Conservation (phyloP, 2,888 invertebrate species). For the Agrochola lychnidis region DNA sequence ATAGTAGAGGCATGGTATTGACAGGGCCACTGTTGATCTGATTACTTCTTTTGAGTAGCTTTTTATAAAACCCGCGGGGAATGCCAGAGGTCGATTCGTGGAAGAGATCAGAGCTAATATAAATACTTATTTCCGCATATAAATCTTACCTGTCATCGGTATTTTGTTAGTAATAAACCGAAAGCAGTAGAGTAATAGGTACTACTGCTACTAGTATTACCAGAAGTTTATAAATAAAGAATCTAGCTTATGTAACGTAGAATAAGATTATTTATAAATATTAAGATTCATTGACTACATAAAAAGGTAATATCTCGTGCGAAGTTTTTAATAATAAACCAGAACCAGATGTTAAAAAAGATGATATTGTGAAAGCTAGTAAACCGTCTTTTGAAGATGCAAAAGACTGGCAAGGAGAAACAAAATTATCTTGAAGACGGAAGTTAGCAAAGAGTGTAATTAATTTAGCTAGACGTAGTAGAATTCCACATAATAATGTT, state of each 20-base stretch:
- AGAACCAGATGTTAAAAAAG: neutral
- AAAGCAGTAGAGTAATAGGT: neutral
- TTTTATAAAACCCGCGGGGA: slow-evolving; percentile 11
- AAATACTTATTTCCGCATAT: slow-evolving; percentile 35
- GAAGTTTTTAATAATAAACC: neutral
- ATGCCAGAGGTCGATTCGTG: slow-evolving; percentile 7
- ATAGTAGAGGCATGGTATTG: slow-evolving; percentile 14
- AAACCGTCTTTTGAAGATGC: slow-evolving; percentile 7
- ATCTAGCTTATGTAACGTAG: neutral
- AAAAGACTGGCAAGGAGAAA: slow-evolving; percentile 14
- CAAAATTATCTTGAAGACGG: slow-evolving; percentile 33
- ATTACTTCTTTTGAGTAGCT: slow-evolving; percentile 16
- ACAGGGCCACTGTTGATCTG: slow-evolving; percentile 5
- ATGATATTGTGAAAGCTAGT: slow-evolving; percentile 11
- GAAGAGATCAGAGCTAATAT: slow-evolving; percentile 34
- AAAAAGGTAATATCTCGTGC: neutral
- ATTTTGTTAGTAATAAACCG: slow-evolving; percentile 18
- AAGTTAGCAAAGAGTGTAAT: slow-evolving; percentile 43
- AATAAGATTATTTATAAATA: neutral
- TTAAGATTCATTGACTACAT: neutral
- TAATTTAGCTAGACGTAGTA: slow-evolving; percentile 40
- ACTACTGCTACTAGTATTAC: neutral
- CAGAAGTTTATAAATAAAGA: neutral
- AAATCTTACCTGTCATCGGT: slow-evolving; percentile 27
- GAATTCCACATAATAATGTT: slow-evolving; percentile 41